Evolutionary conservation across 2,888 invertebrate species (phyloP).

Genomic region (Ditula angustiorana): DNA sequence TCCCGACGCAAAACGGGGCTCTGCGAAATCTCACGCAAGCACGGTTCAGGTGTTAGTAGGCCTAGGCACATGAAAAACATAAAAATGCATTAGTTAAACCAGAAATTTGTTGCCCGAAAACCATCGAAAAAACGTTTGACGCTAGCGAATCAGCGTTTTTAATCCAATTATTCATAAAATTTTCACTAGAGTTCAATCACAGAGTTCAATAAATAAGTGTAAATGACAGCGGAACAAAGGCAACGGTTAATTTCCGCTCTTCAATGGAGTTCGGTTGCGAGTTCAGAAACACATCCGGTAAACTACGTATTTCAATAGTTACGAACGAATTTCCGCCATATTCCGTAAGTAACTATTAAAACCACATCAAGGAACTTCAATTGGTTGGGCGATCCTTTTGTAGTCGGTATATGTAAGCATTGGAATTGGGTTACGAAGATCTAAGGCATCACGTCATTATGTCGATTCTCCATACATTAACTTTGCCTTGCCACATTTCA

Average conservation of each 20-base stretch:
- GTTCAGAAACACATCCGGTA: slow-evolving; percentile 31
- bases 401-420: slow-evolving; percentile 15
- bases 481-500: slow-evolving; percentile 29
- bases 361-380: slow-evolving; percentile 35
- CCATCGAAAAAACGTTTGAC: too few species aligned
- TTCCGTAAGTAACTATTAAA: slow-evolving; percentile 12
- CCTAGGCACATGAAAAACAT: too few species aligned
- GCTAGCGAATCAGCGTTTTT: too few species aligned
- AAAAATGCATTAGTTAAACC: too few species aligned
- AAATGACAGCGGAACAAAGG: slow-evolving; percentile 29
- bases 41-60: too few species aligned
- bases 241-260: slow-evolving; percentile 37
- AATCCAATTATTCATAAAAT: too few species aligned
- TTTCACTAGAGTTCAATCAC: neutral
- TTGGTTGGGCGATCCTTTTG: slow-evolving; percentile 25
- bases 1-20: too few species aligned
- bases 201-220: slow-evolving; percentile 19
- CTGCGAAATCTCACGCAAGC: too few species aligned
- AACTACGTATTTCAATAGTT: slow-evolving; percentile 25
- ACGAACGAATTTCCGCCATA: slow-evolving; percentile 19
- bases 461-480: slow-evolving; percentile 5
- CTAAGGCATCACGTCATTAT: slow-evolving; percentile 31
- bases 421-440: slow-evolving; percentile 32
- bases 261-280: slow-evolving; percentile 6
- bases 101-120: too few species aligned